Evolutionary conservation across 2,888 invertebrate genomes (phyloP).

Genomic region (Mesorhabditis belari): DNA sequence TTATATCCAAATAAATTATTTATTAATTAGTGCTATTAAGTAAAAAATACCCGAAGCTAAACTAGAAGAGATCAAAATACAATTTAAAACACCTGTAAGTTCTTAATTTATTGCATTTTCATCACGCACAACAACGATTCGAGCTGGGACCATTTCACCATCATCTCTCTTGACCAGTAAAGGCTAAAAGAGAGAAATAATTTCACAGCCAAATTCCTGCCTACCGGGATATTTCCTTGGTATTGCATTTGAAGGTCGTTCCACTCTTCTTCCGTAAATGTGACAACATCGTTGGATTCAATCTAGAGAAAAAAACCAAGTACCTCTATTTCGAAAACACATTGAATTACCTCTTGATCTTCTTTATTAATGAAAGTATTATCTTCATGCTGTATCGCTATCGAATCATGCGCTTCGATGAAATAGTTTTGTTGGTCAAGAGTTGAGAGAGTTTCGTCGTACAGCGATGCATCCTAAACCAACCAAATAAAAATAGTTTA

Average conservation of each 20-base stretch:
- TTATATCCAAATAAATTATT: neutral
- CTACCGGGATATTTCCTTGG: neutral
- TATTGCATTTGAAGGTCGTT: conserved; percentile 18
- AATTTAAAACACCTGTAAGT: too few species aligned
- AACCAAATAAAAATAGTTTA: too few species aligned
- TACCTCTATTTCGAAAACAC: neutral
- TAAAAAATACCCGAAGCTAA: neutral
- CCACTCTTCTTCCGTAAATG: conserved; percentile 16
- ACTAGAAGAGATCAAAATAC: too few species aligned
- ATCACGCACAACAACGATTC: neutral
- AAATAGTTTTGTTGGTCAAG: neutral
- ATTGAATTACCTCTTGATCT: conserved; percentile 1
- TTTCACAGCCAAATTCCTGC: too few species aligned
- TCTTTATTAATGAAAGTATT: neutral
- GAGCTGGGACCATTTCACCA: neutral
- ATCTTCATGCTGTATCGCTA: neutral
- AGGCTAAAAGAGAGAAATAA: neutral
- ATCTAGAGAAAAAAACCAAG: neutral
- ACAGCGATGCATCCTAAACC: too few species aligned
- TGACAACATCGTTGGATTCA: conserved; percentile 9
- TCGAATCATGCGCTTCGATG: too few species aligned
- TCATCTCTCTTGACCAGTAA: neutral
- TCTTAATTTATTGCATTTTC: neutral
- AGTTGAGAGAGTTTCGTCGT: neutral
- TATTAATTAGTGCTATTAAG: neutral